Base-by-base conservation (phyloP, 2,888 invertebrate genomes). In the Drosophila subquinaria region DNA sequence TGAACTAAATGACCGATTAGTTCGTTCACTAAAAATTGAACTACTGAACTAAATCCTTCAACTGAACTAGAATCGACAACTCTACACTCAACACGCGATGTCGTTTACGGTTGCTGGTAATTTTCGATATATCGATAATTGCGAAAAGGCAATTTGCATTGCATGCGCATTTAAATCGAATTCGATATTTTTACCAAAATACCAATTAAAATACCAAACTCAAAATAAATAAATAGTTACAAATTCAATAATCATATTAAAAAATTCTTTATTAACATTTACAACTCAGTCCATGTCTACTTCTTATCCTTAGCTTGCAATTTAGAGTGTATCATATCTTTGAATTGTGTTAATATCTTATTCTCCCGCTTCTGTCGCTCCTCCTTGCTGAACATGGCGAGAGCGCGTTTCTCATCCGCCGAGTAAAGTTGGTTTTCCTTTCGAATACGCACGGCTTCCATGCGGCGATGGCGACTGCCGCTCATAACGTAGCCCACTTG, bases 401-500 rank as follows among this genome's bases (percentile, higher is more conserved):
- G 94, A 5, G 99, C 98, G 63, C 99, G 95, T 93, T 99, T 99
- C 93, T 99, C 99, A 93, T 99, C 99, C 0, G 99, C 99, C 6
- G 98, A 98, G 94, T 99, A 99, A 91, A 99, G 98, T 94, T 99
- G 99, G 94, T 99, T 99, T 94, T 99, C 99, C 92, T 99, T 99
- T 87, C 99, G 96, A 80, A 99, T 96, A 93, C 99, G 98, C 2
- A 99, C 99, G 73, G 99, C 99, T 93, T 99, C 99, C 99, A 99
- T 99, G 81, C 99, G 96, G 3, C 99, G 96, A 94, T 99, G 99
- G 69, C 92, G 95, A 94, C 98, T 97, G 27, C 99, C 99, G 90
- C 98, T 98, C 99, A 99, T 99, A 0, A 99, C 99, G 92, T 98
- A 99, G 30, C 99, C 99, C 9, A 97, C 97, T 0, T 96, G 94